Percentiles rank a stretch among this genome's conserved stretches.
Evolutionary conservation across 2,888 invertebrate genomes (phyloP).

Genomic region (Pemphredon lugubris): DNA sequence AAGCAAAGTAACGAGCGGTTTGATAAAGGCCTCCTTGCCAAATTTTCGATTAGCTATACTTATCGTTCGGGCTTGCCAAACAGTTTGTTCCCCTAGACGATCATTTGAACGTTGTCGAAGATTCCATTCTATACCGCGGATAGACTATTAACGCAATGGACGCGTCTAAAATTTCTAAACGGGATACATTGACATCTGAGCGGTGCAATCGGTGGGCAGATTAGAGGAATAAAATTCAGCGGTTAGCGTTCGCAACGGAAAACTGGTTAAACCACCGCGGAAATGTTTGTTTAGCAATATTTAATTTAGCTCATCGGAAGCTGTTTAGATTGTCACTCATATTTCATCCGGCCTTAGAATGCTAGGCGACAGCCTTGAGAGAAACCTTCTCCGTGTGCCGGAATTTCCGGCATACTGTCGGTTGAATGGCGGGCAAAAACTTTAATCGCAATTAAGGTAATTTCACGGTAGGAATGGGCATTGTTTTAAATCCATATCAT

Average conservation of each 20-base stretch:
- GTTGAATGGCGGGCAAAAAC: slow-evolving; percentile 60
- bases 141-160: background rate
- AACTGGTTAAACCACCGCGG: no score
- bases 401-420: slow-evolving; percentile 51
- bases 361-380: slow-evolving; percentile 22
- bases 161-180: background rate
- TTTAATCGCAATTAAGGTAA: slow-evolving; percentile 71
- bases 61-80: background rate
- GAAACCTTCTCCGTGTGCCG: slow-evolving; percentile 48
- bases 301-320: slow-evolving; percentile 18
- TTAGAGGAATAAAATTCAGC: no score
- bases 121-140: background rate
- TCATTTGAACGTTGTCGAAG: background rate
- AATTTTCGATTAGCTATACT: slow-evolving; percentile 7
- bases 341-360: slow-evolving; percentile 22
- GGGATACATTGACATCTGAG: background rate
- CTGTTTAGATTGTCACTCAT: slow-evolving; percentile 25
- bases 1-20: slow-evolving; percentile 15
- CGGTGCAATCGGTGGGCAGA: no score
- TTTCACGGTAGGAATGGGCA: slow-evolving; percentile 73
- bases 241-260: no score
- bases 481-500: slow-evolving; percentile 69
- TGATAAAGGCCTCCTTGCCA: slow-evolving; percentile 1
- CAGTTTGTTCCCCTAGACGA: no score
- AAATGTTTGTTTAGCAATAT: slow-evolving; percentile 4